These are phyloP conservation scores for Enteromius radiatus DNA, from an alignment of 2,797 vertebrate genomes.

Conservation along the genomic window DNA sequence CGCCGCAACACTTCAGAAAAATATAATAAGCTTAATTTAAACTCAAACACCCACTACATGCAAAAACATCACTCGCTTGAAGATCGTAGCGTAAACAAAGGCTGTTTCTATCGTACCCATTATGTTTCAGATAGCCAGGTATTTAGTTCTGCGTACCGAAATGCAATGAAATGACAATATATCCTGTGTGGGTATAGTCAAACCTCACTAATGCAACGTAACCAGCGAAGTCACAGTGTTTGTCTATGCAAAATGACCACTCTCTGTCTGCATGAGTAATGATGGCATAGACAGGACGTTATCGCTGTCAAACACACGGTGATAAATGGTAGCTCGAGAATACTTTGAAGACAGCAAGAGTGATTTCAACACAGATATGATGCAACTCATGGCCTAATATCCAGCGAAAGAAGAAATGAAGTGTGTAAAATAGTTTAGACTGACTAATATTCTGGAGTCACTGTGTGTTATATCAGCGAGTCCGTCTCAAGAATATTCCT, in stretches of 20 bases:
- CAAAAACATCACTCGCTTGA: neutral
- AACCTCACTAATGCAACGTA: conserved; percentile 9
- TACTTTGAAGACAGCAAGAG: neutral
- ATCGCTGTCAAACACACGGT: conserved; percentile 1
- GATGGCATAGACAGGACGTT: neutral
- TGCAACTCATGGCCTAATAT: neutral
- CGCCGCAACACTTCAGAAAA: conserved; percentile 41
- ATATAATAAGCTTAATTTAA: conserved; percentile 46
- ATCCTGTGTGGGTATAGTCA: neutral
- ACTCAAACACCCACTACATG: conserved; percentile 38
- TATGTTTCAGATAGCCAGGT: neutral
- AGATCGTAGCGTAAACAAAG: conserved; percentile 3
- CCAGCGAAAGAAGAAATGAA: neutral
- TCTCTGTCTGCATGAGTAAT: conserved; percentile 1
- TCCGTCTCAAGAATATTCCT: conserved; percentile 32
- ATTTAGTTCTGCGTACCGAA: neutral
- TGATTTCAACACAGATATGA: conserved; percentile 5
- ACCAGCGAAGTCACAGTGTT: conserved; percentile 16
- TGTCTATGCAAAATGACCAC: conserved; percentile 28
- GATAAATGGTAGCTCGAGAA: neutral
- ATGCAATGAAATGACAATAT: neutral
- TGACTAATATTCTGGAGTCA: conserved; percentile 4
- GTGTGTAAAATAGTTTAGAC: conserved; percentile 1
- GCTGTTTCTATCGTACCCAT: neutral
- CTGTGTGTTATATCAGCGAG: neutral